Evolutionary conservation across 1,140 invertebrate species (phyloP).

Genomic region (Campoletis sonorensis): DNA sequence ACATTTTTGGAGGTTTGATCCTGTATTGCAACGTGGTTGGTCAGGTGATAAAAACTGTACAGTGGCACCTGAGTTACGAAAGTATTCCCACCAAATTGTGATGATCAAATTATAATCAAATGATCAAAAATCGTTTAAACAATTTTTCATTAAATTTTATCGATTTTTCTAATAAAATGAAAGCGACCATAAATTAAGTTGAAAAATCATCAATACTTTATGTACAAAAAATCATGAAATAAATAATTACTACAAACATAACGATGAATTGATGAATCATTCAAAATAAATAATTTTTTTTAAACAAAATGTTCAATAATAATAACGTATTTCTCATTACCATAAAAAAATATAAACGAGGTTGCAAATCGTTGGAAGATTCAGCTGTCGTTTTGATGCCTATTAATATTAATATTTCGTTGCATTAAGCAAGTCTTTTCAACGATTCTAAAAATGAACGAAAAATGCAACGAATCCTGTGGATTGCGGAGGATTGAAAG

Average conservation of each 20-base stretch:
- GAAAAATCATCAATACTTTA: too few species aligned
- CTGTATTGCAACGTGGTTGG: not conserved
- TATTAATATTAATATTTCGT: not conserved
- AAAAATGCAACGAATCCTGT: conserved; percentile 5
- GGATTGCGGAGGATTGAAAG: conserved; percentile 31
- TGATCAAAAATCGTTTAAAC: too few species aligned
- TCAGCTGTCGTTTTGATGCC: not conserved
- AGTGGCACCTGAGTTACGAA: conserved; percentile 58
- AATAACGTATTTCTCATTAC: not conserved
- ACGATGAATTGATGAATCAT: too few species aligned
- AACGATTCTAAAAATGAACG: not conserved
- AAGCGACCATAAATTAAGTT: too few species aligned
- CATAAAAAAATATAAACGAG: not conserved
- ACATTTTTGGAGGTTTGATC: not conserved
- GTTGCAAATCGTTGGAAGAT: not conserved
- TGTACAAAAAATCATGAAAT: too few species aligned
- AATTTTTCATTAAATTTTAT: too few species aligned
- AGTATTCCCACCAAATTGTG: too few species aligned
- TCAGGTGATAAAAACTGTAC: conserved; percentile 63
- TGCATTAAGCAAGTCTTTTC: not conserved
- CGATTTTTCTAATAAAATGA: too few species aligned
- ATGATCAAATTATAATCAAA: too few species aligned
- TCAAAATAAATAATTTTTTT: too few species aligned
- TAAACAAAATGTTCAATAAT: not conserved
- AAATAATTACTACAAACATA: too few species aligned